Evolutionary conservation across 2,797 vertebrate genomes (phyloP).

Genomic region (Cyclura pinguis): DNA sequence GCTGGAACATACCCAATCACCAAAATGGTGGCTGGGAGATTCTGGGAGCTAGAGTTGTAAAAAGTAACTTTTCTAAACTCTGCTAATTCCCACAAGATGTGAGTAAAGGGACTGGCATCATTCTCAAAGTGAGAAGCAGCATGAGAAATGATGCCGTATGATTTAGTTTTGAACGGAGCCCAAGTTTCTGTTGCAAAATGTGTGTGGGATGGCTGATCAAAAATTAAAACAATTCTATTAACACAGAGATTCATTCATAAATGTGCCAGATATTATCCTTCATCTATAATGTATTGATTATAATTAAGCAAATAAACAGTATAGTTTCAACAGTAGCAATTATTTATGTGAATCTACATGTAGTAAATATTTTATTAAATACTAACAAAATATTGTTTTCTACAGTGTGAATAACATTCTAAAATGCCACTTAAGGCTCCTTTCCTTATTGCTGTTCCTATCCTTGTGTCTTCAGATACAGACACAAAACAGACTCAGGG

Average conservation of each 20-base stretch:
- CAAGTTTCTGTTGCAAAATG: neutral
- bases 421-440: conserved; percentile 1
- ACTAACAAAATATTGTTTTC: neutral
- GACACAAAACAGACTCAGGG: neutral
- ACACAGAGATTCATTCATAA: neutral
- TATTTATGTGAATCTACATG: neutral
- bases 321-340: neutral
- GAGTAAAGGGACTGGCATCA: neutral
- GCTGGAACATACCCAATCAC: neutral
- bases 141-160: neutral
- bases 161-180: neutral
- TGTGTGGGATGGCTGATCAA: neutral
- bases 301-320: conserved; percentile 37
- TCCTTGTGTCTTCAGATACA: neutral
- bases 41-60: too few species aligned
- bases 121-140: neutral
- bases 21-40: too few species aligned
- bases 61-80: too few species aligned
- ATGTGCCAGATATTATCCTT: conserved; percentile 18
- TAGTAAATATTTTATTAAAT: conserved; percentile 33
- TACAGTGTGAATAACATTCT: conserved; percentile 10
- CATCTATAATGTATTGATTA: conserved; percentile 30
- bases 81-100: neutral
- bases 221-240: conserved; percentile 8
- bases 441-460: neutral